Percentiles rank a stretch among this genome's conserved stretches.
Conservation (phyloP, 2,888 invertebrate species). For the Charanyca ferruginea region DNA sequence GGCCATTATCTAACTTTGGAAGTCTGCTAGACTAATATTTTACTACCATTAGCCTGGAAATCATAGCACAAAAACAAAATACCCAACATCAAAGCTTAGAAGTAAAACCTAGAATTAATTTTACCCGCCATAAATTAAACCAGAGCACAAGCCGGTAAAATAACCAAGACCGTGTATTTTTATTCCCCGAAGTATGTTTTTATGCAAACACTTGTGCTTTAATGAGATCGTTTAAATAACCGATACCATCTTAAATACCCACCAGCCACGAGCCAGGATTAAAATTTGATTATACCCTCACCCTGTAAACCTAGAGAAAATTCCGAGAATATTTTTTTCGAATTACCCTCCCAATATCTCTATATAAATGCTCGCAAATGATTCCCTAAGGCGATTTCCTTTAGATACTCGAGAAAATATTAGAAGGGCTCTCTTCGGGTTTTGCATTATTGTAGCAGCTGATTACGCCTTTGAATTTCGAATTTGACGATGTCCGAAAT, state of each 20-base stretch:
- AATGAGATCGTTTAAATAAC: conserved; percentile 50
- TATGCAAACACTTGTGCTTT: conserved; percentile 40
- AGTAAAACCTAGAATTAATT: conserved; percentile 15
- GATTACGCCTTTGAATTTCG: conserved; percentile 48
- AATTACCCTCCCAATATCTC: conserved; percentile 24
- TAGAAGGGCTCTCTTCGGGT: conserved; percentile 18
- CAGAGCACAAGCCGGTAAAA: conserved; percentile 1
- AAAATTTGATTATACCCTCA: conserved; percentile 30
- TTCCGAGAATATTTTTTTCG: conserved; percentile 14
- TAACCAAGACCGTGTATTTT: conserved; percentile 19
- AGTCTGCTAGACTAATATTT: neutral
- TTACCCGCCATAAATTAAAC: conserved; percentile 8
- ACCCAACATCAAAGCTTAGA: conserved; percentile 5
- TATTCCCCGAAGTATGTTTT: conserved; percentile 28
- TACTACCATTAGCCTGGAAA: neutral
- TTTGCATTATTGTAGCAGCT: conserved; percentile 48
- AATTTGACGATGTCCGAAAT: conserved; percentile 28
- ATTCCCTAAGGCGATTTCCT: conserved; percentile 44
- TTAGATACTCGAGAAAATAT: conserved; percentile 42
- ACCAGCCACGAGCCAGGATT: conserved; percentile 24
- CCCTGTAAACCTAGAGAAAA: conserved; percentile 11
- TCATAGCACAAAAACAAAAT: too few species aligned
- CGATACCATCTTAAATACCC: conserved; percentile 34
- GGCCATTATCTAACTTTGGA: neutral
- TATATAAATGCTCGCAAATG: conserved; percentile 49